A percentile compares a stretch with the other conserved stretches of the same genome.
Evolutionary conservation across 2,113 vertebrate genomes (phyloP).

Genomic region (Periophthalmodon schlosseri): DNA sequence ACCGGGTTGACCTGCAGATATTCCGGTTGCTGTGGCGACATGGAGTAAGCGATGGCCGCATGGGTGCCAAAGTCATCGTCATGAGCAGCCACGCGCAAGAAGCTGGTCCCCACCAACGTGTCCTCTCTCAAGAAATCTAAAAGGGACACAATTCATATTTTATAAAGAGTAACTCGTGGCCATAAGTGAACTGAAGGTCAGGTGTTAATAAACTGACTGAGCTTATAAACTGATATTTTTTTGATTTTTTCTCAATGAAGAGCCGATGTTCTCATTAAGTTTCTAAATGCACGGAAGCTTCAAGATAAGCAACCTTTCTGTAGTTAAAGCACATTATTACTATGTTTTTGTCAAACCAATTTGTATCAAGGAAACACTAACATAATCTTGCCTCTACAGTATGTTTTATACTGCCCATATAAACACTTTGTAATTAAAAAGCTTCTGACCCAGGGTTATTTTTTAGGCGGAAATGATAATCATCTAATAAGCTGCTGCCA

Average conservation of each 20-base stretch:
- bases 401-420: neutral
- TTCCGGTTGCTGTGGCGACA: slow-evolving; percentile 79
- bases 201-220: neutral
- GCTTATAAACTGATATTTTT: neutral
- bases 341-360: neutral
- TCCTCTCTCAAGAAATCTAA: slow-evolving; percentile 88
- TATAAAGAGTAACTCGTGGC: neutral
- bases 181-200: neutral
- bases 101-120: slow-evolving; percentile 85
- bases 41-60: slow-evolving; percentile 82
- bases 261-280: neutral
- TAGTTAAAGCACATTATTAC: neutral
- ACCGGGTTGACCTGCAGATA: slow-evolving; percentile 84
- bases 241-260: no score
- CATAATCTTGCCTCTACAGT: neutral
- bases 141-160: slow-evolving; percentile 17
- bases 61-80: slow-evolving; percentile 87
- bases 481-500: neutral
- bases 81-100: slow-evolving; percentile 84
- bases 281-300: neutral
- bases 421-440: slow-evolving; percentile 4
- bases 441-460: slow-evolving; percentile 6
- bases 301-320: neutral
- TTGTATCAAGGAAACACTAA: neutral
- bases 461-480: slow-evolving; percentile 16